These are phyloP conservation scores for Tigriopus californicus DNA, from an alignment of 2,888 invertebrate species.

Conservation along the genomic window DNA sequence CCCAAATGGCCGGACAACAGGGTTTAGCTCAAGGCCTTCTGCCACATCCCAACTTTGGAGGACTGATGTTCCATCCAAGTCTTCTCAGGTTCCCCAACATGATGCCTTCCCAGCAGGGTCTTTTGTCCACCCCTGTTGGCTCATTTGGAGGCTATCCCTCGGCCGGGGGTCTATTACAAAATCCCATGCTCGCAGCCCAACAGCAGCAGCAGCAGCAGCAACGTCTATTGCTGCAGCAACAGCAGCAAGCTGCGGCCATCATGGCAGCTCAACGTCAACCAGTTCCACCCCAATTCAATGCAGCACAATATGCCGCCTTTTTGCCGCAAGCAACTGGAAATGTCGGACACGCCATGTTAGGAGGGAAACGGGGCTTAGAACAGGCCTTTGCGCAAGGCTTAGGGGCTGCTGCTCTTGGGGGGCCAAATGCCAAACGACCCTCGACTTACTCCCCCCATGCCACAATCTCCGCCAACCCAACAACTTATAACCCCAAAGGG, in stretches of 20 bases:
- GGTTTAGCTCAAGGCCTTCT: neutral
- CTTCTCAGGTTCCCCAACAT: neutral
- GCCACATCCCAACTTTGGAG: neutral
- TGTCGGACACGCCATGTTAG: slow-evolving; percentile 16
- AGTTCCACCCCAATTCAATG: neutral
- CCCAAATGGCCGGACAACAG: slow-evolving; percentile 1
- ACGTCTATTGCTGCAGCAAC: slow-evolving; percentile 4
- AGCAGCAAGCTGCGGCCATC: slow-evolving; percentile 6
- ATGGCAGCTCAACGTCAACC: slow-evolving; percentile 4
- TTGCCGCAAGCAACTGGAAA: neutral
- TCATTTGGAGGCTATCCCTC: neutral
- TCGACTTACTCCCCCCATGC: neutral
- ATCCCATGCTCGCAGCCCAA: slow-evolving; percentile 6
- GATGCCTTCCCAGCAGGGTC: neutral
- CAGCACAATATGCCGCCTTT: neutral
- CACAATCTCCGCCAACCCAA: neutral
- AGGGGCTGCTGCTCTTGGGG: neutral
- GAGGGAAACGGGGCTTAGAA: slow-evolving; percentile 48
- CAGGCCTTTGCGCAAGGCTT: slow-evolving; percentile 37
- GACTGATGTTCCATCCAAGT: slow-evolving; percentile 14
- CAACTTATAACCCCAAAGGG: neutral
- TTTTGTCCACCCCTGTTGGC: neutral
- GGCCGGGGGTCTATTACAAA: neutral
- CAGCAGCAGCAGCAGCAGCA: slow-evolving; percentile 9
- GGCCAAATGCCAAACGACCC: neutral